Percentiles rank a stretch among this genome's conserved stretches.
These are phyloP conservation scores for Pocillopora grandis DNA, from an alignment of 92 coral and sea anemone species.

Conservation along the genomic window DNA sequence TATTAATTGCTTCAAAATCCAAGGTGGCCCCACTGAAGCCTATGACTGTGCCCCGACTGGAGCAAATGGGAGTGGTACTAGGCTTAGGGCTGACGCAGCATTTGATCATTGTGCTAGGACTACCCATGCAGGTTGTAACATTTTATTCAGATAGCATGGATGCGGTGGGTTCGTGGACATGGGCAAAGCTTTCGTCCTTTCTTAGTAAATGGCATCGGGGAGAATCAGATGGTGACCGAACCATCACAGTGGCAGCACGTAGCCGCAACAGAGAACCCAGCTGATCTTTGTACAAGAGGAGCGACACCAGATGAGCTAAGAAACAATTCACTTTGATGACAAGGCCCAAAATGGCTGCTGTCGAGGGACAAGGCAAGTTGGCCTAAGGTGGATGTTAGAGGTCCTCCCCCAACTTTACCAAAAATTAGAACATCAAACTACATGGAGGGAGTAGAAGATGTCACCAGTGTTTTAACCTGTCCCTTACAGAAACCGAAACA, in stretches of 20 bases:
- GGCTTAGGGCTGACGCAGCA: conserved; percentile 39
- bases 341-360: not conserved
- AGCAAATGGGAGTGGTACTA: conserved; percentile 49
- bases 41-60: conserved; percentile 61
- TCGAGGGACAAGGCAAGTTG: not conserved
- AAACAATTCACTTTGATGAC: conserved; percentile 41
- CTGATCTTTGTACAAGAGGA: conserved; percentile 52
- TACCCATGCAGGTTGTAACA: conserved; percentile 29
- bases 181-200: conserved; percentile 55
- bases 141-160: conserved; percentile 60
- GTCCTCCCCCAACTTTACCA: not conserved
- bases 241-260: conserved; percentile 65
- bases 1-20: conserved; percentile 61
- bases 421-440: not conserved
- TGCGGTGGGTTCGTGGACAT: conserved; percentile 58
- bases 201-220: conserved; percentile 61
- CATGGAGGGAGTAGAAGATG: too few relatives aligned
- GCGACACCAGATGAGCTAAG: conserved; percentile 16
- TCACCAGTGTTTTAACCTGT: too few relatives aligned
- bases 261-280: conserved; percentile 47
- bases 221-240: conserved; percentile 46
- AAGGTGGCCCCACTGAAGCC: conserved; percentile 60
- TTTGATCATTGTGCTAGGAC: conserved; percentile 7
- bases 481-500: too few relatives aligned
- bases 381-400: conserved; percentile 43